Conservation (phyloP, 64 coral and sea anemone genomes). For the Montipora sp. region DNA sequence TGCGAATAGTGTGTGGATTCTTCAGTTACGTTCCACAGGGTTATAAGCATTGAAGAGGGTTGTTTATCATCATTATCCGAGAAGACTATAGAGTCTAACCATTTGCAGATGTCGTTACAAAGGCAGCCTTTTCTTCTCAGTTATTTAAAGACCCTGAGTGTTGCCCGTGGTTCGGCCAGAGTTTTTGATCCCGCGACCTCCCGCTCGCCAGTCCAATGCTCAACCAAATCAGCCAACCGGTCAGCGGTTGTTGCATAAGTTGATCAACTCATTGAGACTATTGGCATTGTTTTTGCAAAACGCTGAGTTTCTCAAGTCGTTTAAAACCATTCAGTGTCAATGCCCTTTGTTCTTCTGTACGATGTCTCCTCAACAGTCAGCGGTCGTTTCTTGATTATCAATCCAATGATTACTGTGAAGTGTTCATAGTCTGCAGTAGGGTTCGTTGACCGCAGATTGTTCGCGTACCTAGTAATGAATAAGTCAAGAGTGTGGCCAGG, state of each 20-base stretch:
- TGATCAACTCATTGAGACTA: constrained; percentile 59
- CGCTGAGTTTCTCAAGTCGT: constrained; percentile 55
- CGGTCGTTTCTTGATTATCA: constrained; percentile 20
- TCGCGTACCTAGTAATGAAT: not conserved
- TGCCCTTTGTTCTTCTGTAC: constrained; percentile 17
- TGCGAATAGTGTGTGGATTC: too few species aligned
- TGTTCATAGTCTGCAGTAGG: constrained; percentile 21
- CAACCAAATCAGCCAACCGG: too few species aligned
- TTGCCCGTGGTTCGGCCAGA: too few species aligned
- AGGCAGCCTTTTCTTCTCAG: too few species aligned
- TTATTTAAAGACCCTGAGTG: too few species aligned
- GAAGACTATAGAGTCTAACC: too few species aligned
- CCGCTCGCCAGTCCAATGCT: too few species aligned
- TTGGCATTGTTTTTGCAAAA: constrained; percentile 53
- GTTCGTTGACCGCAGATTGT: constrained; percentile 5
- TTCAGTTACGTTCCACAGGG: too few species aligned
- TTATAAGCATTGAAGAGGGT: too few species aligned
- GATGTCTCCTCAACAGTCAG: constrained; percentile 23
- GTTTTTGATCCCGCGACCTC: too few species aligned
- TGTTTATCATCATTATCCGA: too few species aligned
- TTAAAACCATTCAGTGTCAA: constrained; percentile 36
- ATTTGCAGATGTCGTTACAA: too few species aligned
- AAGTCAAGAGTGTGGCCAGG: constrained; percentile 19
- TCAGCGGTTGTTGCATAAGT: not conserved
- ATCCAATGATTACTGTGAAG: constrained; percentile 13